phyloP scores from a whole-genome alignment of 2,797 vertebrate species.

The Syngnathus acus region DNA sequence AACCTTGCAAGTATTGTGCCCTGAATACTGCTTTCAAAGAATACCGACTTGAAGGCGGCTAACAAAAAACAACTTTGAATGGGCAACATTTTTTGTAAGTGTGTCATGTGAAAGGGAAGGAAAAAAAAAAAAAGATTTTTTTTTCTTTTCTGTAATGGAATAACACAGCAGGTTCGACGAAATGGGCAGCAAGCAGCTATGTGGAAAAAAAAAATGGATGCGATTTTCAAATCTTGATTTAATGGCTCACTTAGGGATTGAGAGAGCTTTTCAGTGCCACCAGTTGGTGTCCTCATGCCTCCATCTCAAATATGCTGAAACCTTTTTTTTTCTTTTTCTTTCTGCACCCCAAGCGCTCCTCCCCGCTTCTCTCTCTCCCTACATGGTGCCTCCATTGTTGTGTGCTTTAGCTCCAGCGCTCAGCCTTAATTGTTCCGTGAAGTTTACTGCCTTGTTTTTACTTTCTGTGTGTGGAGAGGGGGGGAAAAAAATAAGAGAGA shows the following conservation, averaged over 20 bases:
- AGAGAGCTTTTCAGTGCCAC: conserved; percentile 22
- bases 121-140: neutral
- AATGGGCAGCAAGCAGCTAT: neutral
- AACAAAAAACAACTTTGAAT: neutral
- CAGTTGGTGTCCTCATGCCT: conserved; percentile 63
- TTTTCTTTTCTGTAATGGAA: neutral
- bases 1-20: too few relatives aligned
- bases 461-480: conserved; percentile 18
- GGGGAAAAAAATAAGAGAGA: neutral
- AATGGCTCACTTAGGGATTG: neutral
- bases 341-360: neutral
- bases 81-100: neutral
- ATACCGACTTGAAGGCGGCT: too few relatives aligned
- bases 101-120: neutral
- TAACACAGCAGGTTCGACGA: neutral
- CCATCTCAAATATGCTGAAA: conserved; percentile 31
- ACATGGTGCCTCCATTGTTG: conserved; percentile 50
- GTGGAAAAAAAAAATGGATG: neutral
- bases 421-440: conserved; percentile 62
- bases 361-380: conserved; percentile 14
- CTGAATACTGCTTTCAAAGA: too few relatives aligned
- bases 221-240: neutral
- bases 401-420: conserved; percentile 51
- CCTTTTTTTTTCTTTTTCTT: conserved; percentile 5
- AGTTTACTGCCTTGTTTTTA: conserved; percentile 45